Conservation (phyloP, 2,888 invertebrate genomes). For the Calliopum simillimum region DNA sequence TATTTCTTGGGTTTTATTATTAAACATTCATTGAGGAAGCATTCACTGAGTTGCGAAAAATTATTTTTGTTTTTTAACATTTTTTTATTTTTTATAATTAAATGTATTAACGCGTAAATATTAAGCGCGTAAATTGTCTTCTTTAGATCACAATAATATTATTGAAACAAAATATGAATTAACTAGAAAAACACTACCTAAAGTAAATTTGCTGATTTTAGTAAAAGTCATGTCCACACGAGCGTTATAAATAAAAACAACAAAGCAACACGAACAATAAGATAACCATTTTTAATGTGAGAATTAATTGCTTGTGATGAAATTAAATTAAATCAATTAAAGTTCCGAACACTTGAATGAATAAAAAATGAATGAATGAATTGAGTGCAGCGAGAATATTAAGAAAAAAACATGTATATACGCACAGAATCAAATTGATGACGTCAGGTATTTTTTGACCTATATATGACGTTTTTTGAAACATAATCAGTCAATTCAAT, state of each 20-base stretch:
- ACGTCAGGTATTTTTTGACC: background rate
- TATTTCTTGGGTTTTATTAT: too few species aligned
- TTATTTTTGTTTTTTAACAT: too few species aligned
- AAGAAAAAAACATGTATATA: too few species aligned
- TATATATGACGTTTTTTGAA: background rate
- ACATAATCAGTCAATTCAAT: background rate
- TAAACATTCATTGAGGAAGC: too few species aligned
- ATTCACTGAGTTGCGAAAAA: too few species aligned
- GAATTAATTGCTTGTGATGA: conserved; percentile 58
- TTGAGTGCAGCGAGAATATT: background rate
- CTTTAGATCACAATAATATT: too few species aligned
- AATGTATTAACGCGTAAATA: too few species aligned
- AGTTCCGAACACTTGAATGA: background rate
- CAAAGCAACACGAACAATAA: conserved; percentile 21
- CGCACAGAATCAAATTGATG: background rate
- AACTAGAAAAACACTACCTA: too few species aligned
- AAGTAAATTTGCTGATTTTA: too few species aligned
- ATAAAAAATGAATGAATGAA: conserved; percentile 15
- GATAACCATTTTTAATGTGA: conserved; percentile 39
- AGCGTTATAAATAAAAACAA: conserved; percentile 31
- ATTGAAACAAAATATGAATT: too few species aligned
- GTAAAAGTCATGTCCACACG: background rate
- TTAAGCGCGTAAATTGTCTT: too few species aligned
- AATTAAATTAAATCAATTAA: conserved; percentile 52
- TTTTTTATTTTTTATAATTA: too few species aligned